Conservation (phyloP, 2,113 vertebrate species). For the Oostethus manadensis region DNA sequence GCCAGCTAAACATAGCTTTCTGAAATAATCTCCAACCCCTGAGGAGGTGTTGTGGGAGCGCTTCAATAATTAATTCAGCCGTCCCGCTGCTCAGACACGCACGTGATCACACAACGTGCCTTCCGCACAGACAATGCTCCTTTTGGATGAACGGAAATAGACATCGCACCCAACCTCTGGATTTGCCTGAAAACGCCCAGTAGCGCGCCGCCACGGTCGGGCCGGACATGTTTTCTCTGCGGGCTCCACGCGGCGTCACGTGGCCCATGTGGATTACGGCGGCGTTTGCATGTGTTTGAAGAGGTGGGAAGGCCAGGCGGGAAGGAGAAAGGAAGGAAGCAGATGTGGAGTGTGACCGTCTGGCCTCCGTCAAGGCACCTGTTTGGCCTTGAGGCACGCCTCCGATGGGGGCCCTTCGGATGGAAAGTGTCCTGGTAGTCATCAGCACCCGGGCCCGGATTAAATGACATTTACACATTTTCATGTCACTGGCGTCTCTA, state of each 20-base stretch:
- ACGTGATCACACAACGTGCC: constrained; percentile 26
- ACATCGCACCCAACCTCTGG: neutral
- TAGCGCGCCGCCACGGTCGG: constrained; percentile 12
- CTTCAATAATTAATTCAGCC: constrained; percentile 54
- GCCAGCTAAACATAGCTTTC: constrained; percentile 40
- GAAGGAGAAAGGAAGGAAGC: constrained; percentile 28
- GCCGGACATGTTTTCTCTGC: constrained; percentile 4
- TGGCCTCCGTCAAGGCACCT: constrained; percentile 27
- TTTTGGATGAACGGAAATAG: neutral
- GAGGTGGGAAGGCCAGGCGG: neutral
- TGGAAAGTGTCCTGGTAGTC: constrained; percentile 27
- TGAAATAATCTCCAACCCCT: constrained; percentile 31
- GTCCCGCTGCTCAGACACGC: constrained; percentile 17
- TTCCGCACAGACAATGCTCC: neutral
- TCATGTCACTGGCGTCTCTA: neutral
- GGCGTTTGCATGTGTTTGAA: constrained; percentile 14
- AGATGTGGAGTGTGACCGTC: constrained; percentile 20
- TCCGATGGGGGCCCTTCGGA: constrained; percentile 9
- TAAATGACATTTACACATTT: neutral
- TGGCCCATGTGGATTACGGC: constrained; percentile 24
- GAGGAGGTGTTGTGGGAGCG: constrained; percentile 26
- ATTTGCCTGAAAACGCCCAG: neutral
- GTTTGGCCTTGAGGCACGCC: constrained; percentile 13
- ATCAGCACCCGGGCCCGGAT: neutral
- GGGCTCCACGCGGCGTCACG: constrained; percentile 27